Evolutionary conservation across 2,113 vertebrate genomes (phyloP), one percentile per base, ranked within the genome.

Genomic region (Apteryx mantelli): DNA sequence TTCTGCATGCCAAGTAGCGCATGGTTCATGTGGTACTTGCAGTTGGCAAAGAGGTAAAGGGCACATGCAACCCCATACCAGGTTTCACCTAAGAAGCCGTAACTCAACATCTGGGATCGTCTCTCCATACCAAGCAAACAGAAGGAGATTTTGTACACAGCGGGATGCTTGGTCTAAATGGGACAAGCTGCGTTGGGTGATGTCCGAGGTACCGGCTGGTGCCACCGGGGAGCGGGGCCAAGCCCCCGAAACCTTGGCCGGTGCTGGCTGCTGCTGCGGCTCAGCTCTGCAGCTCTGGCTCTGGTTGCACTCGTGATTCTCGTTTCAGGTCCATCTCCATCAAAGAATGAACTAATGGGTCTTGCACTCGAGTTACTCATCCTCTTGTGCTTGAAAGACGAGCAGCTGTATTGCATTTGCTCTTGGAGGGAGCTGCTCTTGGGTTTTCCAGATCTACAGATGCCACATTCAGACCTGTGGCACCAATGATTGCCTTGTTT

Each of bases 1-100:
- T 73, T 69, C 30, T 20, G 24, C 16, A 9, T 80, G 55, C 13
- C n/a, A 17, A 4, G 7, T 17, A 42, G 76, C 8, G 55, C 25
- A 1, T 2, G 6, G 20, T 30, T 22, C 14, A 9, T 1, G 1
- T 10, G 42, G 32, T 40, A n/a, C 21, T 65, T 52, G 58, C 60
- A 74, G 60, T 26, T 44, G 25, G 44, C 66, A 58, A 7, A 22
- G 15, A 32, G 48, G 15, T 7, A 58, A 18, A 56, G 26, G 26
- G 25, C 8, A 40, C 1, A 0, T 53, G 42, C 28, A n/a, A 1
- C 7, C 36, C 9, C 16, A 58, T 75, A 13, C 6, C 3, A 0
- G 2, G 2, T 30, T 25, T 85, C 0, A 1, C 24, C 42, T 70
- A 48, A 12, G 32, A 13, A 42, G 13, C 50, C 9, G 0, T 74